Percentiles rank a stretch among this genome's conserved stretches.
Evolutionary conservation across 2,888 invertebrate species (phyloP).

Genomic region (Trissolcus brochymenae): DNA sequence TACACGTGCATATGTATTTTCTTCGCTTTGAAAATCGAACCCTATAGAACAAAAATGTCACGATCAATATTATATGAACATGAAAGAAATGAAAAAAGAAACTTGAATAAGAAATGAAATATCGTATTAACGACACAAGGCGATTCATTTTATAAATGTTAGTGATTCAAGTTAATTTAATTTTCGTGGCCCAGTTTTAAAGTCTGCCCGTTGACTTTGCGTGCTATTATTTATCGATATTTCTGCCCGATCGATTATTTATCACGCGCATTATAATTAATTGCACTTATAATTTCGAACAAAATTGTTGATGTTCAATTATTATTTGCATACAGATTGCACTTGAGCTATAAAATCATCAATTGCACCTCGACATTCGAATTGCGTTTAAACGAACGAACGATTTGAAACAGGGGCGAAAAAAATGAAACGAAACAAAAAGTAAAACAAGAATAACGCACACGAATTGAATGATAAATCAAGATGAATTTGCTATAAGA

Average conservation of each 20-base stretch:
- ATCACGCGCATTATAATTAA: constrained; percentile 13
- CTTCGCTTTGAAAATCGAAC: no score
- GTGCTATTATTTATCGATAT: constrained; percentile 19
- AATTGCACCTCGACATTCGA: neutral
- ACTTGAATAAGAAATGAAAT: constrained; percentile 3
- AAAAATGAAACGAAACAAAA: no score
- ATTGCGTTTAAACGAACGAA: neutral
- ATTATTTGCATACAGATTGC: constrained; percentile 5
- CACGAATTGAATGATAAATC: no score
- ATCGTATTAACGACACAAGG: neutral
- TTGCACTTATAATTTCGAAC: neutral
- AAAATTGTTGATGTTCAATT: constrained; percentile 8
- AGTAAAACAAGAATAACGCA: no score
- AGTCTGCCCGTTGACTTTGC: constrained; percentile 10
- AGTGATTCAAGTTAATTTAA: constrained; percentile 22
- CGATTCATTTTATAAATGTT: constrained; percentile 5
- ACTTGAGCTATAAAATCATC: neutral
- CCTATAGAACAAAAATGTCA: neutral
- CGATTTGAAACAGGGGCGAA: no score
- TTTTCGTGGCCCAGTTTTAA: constrained; percentile 19
- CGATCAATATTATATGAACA: neutral
- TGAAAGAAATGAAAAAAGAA: neutral
- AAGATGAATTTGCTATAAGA: no score
- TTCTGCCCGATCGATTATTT: constrained; percentile 27
- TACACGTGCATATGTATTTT: no score